Evolutionary conservation across 2,888 invertebrate genomes (phyloP), one percentile per base, ranked within the genome.

Genomic region (Pseudoips prasinana): DNA sequence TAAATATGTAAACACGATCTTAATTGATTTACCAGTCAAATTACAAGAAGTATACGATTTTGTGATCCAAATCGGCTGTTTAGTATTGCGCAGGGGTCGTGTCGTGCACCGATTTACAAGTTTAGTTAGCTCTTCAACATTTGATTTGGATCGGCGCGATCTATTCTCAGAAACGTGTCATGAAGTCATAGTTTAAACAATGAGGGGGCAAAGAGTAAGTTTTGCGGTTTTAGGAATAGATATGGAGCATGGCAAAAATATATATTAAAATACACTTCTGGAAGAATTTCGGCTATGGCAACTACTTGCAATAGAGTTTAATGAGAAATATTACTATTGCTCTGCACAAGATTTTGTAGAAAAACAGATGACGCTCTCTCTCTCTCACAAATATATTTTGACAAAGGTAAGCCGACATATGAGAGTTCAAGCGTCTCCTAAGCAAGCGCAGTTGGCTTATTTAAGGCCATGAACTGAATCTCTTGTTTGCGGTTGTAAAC

Each of bases 101-200:
- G 52, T 60, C 66, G 68, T 70, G 74, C 63, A 33, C 63, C 60
- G 58, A 78, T 80, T 69, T 77, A 71, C 80, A 80, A 79, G 76
- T 81, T 65, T 67, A 81, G 73, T 73, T 42, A 47, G 73, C 65
- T 72, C 74, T 73, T 75, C 70, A 68, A 77, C 81, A 81, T 86
- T 81, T 78, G 82, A 87, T 85, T 84, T 85, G 84, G 85, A 82
- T 82, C 83, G 84, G 48, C 60, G 58, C 64, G 69, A 66, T 77
- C 76, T 77, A 72, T 86, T 85, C 86, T 76, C 47, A 70, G 85
- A 83, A 84, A 72, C 77, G 73, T 80, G 76, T 72, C 74, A 73
- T 74, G 71, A 71, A 77, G 73, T 78, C 75, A 80, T 74, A 76
- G 76, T 70, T 81, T 74, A 77, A 73, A 83, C 83, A 82, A 82